A percentile compares a stretch with the other conserved stretches of the same genome.
phyloP scores from a whole-genome alignment of 2,888 invertebrate genomes.

The Leucania comma region DNA sequence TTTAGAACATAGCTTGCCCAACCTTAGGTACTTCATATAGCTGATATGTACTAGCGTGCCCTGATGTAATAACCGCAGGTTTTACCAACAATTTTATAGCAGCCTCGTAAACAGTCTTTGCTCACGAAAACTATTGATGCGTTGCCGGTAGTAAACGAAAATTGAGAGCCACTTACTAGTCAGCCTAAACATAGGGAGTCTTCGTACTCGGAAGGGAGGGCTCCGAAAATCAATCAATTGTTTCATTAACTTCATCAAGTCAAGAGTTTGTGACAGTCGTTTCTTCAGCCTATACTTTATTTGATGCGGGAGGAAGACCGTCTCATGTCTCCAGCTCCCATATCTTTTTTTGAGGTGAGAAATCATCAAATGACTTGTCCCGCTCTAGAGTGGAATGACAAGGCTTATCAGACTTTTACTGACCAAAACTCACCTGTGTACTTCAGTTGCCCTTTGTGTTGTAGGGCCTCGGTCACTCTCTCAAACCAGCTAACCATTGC shows the following conservation, averaged over 20 bases:
- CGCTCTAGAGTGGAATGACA: too few species aligned
- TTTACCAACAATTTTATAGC: constrained; percentile 32
- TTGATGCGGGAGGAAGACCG: background rate
- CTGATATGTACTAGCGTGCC: constrained; percentile 34
- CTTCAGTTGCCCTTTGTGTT: too few species aligned
- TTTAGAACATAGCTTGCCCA: constrained; percentile 16
- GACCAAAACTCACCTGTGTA: too few species aligned
- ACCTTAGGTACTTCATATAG: constrained; percentile 3
- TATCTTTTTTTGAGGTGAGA: too few species aligned
- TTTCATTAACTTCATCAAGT: background rate
- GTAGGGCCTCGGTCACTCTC: too few species aligned
- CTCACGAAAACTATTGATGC: constrained; percentile 18
- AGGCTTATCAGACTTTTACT: too few species aligned
- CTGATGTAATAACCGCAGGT: constrained; percentile 27
- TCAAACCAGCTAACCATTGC: too few species aligned
- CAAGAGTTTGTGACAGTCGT: background rate
- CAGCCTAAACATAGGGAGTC: background rate
- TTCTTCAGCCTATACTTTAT: background rate
- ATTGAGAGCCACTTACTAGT: constrained; percentile 5
- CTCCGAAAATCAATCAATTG: background rate
- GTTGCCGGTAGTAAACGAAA: constrained; percentile 13
- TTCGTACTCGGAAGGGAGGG: background rate
- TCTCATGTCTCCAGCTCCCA: too few species aligned
- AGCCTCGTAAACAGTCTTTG: constrained; percentile 24
- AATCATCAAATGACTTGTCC: too few species aligned